Base-by-base conservation (phyloP, 1,140 invertebrate genomes). In the Brachionus rubens region DNA sequence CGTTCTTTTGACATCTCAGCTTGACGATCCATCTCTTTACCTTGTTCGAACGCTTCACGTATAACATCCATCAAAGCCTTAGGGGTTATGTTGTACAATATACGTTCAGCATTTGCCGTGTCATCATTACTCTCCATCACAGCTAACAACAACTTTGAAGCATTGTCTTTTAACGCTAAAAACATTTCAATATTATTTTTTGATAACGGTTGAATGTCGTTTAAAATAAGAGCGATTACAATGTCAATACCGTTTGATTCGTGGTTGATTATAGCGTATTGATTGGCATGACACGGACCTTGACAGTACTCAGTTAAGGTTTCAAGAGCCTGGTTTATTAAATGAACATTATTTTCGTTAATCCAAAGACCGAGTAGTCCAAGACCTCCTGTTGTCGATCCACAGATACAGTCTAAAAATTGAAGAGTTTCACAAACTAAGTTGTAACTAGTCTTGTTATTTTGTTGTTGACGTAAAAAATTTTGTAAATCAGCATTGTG, bases 221-320 rank as follows among this genome's bases (percentile, higher is more conserved):
- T 98, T 12, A 98, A 85, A 54, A 99, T 94, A 0, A 99, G 86
- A 0, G 96, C 96, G 1, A 95, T 98, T 54, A 99, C 97, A 77
- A 99, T 99, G 83, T 99, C 96, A 54, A 99, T 87, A 1, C 96
- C 97, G 84, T 99, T 99, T 26, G 94, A 96, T 83, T 99, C 97
- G 85, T 99, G 96, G 5, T 90, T 96, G 1, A 95, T 95, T 79
- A 99, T 97, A 80, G 94, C 96, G 86, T 97, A 98, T 81, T 88
- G 88, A 86, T 99, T 99, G 79, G 98, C 96, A 83, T 98, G 94
- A 84, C 96, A 99, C 3, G 97, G 97, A 10, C 94, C 92, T 87
- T 99, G 97, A 82, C 97, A 99, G 86, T 98, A 99, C 85, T 99
- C 97, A 0, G 97, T 99, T 10, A 99, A 87, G 0, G 94, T 99